phyloP scores from a whole-genome alignment of 2,113 vertebrate species.

The Cervus canadensis region DNA sequence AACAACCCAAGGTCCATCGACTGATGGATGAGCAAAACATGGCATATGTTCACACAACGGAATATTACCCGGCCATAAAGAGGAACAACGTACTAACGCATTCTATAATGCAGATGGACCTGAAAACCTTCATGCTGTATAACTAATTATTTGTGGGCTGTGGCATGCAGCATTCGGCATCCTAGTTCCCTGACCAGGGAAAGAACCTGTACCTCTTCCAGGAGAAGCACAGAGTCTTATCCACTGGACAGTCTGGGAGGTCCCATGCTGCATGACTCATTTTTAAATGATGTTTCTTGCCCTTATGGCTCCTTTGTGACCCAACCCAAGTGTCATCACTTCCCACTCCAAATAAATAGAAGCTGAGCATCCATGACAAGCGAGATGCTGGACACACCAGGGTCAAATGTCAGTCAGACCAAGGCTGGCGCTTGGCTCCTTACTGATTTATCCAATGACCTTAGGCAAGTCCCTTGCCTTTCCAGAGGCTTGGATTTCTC shows the following conservation, averaged over 20 bases:
- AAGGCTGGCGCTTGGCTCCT: neutral
- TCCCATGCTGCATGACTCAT: neutral
- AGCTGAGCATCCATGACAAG: neutral
- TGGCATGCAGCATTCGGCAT: neutral
- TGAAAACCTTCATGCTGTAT: neutral
- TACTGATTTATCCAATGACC: neutral
- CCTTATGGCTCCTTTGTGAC: neutral
- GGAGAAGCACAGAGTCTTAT: neutral
- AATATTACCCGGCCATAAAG: neutral
- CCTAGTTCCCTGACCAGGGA: neutral
- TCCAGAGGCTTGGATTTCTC: neutral
- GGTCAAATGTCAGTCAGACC: neutral
- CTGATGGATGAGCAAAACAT: neutral
- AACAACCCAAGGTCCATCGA: neutral
- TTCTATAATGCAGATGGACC: neutral
- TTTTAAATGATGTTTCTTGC: neutral
- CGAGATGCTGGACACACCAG: neutral
- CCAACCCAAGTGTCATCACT: neutral
- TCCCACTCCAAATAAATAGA: neutral
- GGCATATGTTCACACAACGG: rapidly evolving
- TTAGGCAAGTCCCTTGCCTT: neutral
- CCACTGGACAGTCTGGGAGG: neutral
- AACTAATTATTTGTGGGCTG: neutral
- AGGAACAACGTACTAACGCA: neutral
- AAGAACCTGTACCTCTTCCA: neutral